Percentiles rank a stretch among this genome's conserved stretches.
phyloP scores from a whole-genome alignment of 2,113 vertebrate genomes.

The Halcyon malimbica region DNA sequence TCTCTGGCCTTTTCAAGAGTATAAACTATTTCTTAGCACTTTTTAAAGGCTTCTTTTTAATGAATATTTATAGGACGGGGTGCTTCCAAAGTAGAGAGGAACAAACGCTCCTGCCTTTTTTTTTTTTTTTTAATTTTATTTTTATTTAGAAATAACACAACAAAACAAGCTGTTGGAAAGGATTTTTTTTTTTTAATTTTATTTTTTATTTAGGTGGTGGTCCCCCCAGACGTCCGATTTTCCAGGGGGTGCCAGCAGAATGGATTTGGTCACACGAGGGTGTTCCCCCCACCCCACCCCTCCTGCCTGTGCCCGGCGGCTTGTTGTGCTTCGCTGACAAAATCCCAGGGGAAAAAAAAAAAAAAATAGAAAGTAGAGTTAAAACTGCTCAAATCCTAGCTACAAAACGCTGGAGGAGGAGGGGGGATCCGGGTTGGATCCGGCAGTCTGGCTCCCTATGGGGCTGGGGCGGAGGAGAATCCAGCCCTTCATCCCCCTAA shows the following conservation, averaged over 20 bases:
- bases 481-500: background rate
- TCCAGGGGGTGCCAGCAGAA: conserved; percentile 16
- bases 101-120: conserved; percentile 57
- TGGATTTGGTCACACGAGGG: conserved; percentile 28
- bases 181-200: background rate
- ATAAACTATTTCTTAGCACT: conserved; percentile 75
- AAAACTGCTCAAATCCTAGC: background rate
- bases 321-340: background rate
- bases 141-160: conserved; percentile 68
- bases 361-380: background rate
- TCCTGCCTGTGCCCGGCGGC: background rate
- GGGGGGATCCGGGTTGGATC: background rate
- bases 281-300: conserved; percentile 5
- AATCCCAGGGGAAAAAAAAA: background rate
- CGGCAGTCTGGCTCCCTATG: background rate
- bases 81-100: conserved; percentile 75
- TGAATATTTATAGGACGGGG: conserved; percentile 68
- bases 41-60: conserved; percentile 73
- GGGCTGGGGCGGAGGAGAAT: background rate
- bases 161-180: conserved; percentile 17
- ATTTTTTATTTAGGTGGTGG: background rate
- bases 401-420: background rate
- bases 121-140: background rate
- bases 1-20: conserved; percentile 69
- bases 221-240: conserved; percentile 8